These are phyloP conservation scores for Caenorhabditis angaria DNA, from an alignment of 2,888 invertebrate genomes.

Conservation along the genomic window DNA sequence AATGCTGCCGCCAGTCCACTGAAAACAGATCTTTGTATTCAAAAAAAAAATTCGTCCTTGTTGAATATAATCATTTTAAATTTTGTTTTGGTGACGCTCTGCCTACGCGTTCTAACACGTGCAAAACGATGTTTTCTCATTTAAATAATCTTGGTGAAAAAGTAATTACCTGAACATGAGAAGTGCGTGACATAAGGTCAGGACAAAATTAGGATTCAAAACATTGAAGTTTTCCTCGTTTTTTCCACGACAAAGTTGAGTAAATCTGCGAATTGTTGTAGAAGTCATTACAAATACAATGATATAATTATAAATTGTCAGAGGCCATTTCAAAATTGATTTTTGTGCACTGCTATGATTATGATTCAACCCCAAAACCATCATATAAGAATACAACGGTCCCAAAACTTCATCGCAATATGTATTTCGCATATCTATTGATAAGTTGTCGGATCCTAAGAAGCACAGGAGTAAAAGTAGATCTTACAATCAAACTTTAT, in stretches of 20 bases:
- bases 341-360: slow-evolving; percentile 39
- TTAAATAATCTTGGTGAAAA: no score
- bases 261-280: slow-evolving; percentile 48
- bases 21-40: no score
- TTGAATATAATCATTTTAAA: no score
- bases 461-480: background rate
- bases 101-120: no score
- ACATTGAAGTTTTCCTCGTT: slow-evolving; percentile 41
- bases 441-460: slow-evolving; percentile 8
- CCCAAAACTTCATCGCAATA: slow-evolving; percentile 55
- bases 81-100: background rate
- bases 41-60: no score
- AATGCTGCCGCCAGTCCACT: slow-evolving; percentile 52
- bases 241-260: slow-evolving; percentile 46
- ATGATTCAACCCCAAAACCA: slow-evolving; percentile 52
- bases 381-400: slow-evolving; percentile 55
- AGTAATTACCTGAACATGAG: slow-evolving; percentile 47
- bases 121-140: background rate
- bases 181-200: slow-evolving; percentile 55
- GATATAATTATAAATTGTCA: slow-evolving; percentile 49
- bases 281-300: slow-evolving; percentile 45
- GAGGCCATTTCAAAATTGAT: slow-evolving; percentile 43
- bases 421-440: slow-evolving; percentile 55
- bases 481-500: no score
- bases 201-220: slow-evolving; percentile 52